Conservation (phyloP, 2,888 invertebrate genomes). For the Idaea biselata region DNA sequence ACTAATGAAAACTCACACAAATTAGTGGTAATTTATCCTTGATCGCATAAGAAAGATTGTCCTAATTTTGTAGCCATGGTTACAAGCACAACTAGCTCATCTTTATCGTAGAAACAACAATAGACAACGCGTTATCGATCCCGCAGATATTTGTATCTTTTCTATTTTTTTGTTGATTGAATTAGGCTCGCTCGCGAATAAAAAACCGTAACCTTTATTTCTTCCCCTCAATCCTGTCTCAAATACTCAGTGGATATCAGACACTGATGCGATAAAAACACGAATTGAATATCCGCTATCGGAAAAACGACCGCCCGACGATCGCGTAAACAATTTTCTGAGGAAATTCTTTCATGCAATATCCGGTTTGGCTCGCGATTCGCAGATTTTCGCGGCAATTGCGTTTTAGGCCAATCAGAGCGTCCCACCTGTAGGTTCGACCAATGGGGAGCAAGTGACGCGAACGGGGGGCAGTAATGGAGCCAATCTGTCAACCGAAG, state of each 20-base stretch:
- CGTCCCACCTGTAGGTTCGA: constrained; percentile 25
- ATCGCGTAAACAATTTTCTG: constrained; percentile 73
- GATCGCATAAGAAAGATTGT: not conserved
- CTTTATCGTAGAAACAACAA: constrained; percentile 36
- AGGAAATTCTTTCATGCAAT: constrained; percentile 71
- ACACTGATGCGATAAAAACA: constrained; percentile 45
- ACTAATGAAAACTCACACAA: constrained; percentile 8
- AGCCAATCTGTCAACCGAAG: constrained; percentile 69
- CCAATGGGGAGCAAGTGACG: constrained; percentile 57
- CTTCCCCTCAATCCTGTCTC: constrained; percentile 23
- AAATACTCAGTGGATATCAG: constrained; percentile 43
- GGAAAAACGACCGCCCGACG: constrained; percentile 55
- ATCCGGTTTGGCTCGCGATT: constrained; percentile 61
- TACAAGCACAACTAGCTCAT: constrained; percentile 23
- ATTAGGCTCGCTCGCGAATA: constrained; percentile 10
- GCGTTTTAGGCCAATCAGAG: constrained; percentile 47
- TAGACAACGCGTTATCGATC: constrained; percentile 47
- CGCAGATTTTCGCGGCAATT: constrained; percentile 62
- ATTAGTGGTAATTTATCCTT: not conserved
- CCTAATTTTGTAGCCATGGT: constrained; percentile 27
- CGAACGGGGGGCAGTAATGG: constrained; percentile 53
- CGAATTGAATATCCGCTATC: constrained; percentile 66
- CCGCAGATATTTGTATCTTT: constrained; percentile 22
- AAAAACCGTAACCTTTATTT: constrained; percentile 22
- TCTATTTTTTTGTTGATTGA: constrained; percentile 10